Conservation (phyloP, 2,113 vertebrate genomes). For the Dromaius novaehollandiae region DNA sequence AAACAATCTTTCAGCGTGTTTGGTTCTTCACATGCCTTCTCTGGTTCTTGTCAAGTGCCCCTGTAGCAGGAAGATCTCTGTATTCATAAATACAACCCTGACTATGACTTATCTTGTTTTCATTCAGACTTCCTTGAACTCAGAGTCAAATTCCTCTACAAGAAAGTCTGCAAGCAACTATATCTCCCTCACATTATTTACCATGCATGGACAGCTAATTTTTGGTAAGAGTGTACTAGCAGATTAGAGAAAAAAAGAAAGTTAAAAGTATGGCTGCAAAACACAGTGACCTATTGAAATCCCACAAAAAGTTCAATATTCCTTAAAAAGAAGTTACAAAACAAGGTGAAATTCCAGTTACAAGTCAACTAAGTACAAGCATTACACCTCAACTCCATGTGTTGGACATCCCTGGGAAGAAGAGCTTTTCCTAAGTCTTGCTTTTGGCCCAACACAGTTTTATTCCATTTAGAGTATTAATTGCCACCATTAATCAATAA, state of each 20-base stretch:
- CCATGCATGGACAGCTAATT: neutral
- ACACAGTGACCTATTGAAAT: neutral
- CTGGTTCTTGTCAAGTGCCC: constrained; percentile 35
- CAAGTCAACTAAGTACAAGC: neutral
- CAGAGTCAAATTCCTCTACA: neutral
- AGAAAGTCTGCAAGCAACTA: neutral
- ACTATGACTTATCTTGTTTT: constrained; percentile 13
- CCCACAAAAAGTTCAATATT: neutral
- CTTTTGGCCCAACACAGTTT: neutral
- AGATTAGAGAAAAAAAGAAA: neutral
- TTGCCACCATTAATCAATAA: neutral
- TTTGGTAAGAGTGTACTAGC: neutral
- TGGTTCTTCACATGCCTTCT: neutral
- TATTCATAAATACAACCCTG: neutral
- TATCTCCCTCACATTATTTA: neutral
- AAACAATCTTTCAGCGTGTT: neutral
- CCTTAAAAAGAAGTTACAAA: neutral
- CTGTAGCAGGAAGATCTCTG: neutral
- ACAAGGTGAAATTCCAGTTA: neutral
- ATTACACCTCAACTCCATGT: neutral
- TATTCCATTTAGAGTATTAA: neutral
- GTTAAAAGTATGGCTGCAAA: neutral
- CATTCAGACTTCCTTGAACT: neutral
- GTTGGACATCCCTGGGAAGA: neutral
- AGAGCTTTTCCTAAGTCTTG: neutral